phyloP scores from a whole-genome alignment of 2,113 vertebrate genomes.

The Gavialis gangeticus region DNA sequence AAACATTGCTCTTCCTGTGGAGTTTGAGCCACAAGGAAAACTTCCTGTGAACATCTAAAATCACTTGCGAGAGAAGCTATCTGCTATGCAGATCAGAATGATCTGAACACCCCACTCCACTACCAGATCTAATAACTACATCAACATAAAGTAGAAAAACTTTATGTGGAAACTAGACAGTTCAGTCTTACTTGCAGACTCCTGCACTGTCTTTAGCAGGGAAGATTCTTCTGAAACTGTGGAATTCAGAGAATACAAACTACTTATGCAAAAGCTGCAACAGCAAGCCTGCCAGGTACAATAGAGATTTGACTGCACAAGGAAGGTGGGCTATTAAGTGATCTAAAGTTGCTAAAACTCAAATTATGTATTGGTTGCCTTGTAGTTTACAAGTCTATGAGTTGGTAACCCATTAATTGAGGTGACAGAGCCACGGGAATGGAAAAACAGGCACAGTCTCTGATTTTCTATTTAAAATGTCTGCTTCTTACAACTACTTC shows the following conservation, averaged over 20 bases:
- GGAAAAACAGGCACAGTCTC: neutral
- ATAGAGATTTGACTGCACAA: neutral
- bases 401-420: fast-evolving
- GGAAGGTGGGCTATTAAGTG: neutral
- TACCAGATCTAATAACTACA: neutral
- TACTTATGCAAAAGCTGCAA: neutral
- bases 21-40: neutral
- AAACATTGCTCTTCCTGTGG: neutral
- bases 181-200: neutral
- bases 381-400: neutral
- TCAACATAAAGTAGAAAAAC: neutral
- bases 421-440: neutral
- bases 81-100: neutral
- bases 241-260: conserved; percentile 36
- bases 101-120: neutral
- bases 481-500: conserved; percentile 45
- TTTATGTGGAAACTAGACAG: neutral
- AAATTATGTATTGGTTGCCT: conserved; percentile 3
- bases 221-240: neutral
- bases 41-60: neutral
- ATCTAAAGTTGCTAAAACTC: neutral
- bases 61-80: neutral
- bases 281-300: neutral
- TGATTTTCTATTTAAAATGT: neutral
- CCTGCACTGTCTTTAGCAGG: neutral